Percentiles rank a stretch among this genome's conserved stretches.
Evolutionary conservation across 2,888 invertebrate species (phyloP).

Genomic region (Drosophila parthenogenetica): DNA sequence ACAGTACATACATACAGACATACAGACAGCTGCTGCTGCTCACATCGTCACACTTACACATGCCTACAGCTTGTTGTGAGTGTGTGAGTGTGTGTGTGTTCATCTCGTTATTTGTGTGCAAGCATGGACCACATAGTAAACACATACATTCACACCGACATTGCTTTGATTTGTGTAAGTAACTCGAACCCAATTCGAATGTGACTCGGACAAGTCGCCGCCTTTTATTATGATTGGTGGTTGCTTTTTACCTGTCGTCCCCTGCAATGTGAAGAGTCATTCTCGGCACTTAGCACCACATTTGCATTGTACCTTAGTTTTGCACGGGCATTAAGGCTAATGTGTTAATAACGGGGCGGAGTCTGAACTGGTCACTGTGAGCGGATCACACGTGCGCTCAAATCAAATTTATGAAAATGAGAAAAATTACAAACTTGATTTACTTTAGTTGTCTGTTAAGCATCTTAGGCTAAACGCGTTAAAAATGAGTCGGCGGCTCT

Average conservation of each 20-base stretch:
- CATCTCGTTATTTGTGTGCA: neutral
- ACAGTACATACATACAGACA: neutral
- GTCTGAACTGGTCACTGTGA: slow-evolving; percentile 38
- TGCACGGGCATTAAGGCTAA: slow-evolving; percentile 14
- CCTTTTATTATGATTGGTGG: slow-evolving; percentile 44
- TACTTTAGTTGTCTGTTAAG: slow-evolving; percentile 30
- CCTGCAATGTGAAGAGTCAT: slow-evolving; percentile 26
- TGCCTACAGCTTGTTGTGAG: neutral
- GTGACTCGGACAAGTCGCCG: slow-evolving; percentile 13
- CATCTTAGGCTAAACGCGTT: slow-evolving; percentile 24
- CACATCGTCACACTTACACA: neutral
- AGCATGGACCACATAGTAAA: neutral
- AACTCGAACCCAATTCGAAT: slow-evolving; percentile 14
- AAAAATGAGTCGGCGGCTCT: slow-evolving; percentile 32
- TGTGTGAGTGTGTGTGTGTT: neutral
- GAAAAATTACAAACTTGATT: slow-evolving; percentile 11
- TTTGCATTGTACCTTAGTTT: slow-evolving; percentile 33
- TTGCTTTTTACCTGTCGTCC: slow-evolving; percentile 10
- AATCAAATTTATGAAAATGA: slow-evolving; percentile 7
- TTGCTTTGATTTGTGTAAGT: slow-evolving; percentile 1
- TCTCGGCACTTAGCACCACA: slow-evolving; percentile 32
- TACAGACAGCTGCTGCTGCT: neutral
- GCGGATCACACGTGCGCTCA: slow-evolving; percentile 29
- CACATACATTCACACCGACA: neutral
- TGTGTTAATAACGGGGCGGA: slow-evolving; percentile 72